Percentiles rank a stretch among this genome's conserved stretches.
phyloP scores from a whole-genome alignment of 2,888 invertebrate species.

The Tillus elongatus region DNA sequence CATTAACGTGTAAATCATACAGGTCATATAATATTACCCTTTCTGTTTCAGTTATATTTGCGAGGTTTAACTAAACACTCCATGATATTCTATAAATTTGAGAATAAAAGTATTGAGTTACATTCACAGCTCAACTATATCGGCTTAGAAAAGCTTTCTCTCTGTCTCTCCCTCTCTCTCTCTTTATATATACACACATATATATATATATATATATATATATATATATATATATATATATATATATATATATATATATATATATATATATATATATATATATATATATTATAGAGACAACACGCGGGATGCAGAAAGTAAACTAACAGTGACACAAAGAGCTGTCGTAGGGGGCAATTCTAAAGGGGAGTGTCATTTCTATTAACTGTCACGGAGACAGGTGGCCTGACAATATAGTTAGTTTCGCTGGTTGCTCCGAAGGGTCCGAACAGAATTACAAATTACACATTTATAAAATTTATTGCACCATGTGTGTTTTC shows the following conservation, averaged over 20 bases:
- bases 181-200: too few relatives aligned
- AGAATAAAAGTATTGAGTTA: too few relatives aligned
- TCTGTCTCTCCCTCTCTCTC: background rate
- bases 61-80: too few relatives aligned
- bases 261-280: conserved; percentile 7
- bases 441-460: conserved; percentile 29
- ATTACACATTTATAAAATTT: conserved; percentile 33
- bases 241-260: conserved; percentile 7
- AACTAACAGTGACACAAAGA: too few relatives aligned
- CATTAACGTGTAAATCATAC: too few relatives aligned
- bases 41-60: too few relatives aligned
- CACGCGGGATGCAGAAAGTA: too few relatives aligned
- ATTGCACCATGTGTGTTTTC: conserved; percentile 33
- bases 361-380: conserved; percentile 26
- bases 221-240: conserved; percentile 7
- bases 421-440: conserved; percentile 33
- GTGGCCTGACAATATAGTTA: conserved; percentile 37
- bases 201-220: conserved; percentile 5
- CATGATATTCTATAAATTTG: too few relatives aligned
- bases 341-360: too few relatives aligned
- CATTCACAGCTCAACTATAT: too few relatives aligned
- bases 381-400: conserved; percentile 30
- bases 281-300: conserved; percentile 1
- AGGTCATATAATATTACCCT: too few relatives aligned
- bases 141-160: too few relatives aligned